These are phyloP conservation scores for human DNA, from an alignment of 2,113 vertebrate genomes.

Conservation along the genomic window DNA sequence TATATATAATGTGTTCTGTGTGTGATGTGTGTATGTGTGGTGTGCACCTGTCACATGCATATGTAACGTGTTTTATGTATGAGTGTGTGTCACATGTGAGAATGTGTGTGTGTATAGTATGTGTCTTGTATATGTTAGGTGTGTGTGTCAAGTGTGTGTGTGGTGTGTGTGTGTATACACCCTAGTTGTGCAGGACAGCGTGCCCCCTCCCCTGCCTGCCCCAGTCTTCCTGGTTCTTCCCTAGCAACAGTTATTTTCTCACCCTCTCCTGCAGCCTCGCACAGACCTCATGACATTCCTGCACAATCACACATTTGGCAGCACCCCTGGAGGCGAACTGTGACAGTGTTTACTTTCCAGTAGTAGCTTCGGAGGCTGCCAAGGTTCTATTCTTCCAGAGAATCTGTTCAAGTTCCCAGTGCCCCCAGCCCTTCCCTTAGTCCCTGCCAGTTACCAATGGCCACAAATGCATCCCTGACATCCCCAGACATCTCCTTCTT, in stretches of 20 bases:
- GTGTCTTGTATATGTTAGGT: neutral
- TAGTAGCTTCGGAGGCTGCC: neutral
- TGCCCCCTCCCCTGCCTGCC: neutral
- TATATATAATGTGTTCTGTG: neutral
- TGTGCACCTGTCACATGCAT: no score
- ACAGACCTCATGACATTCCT: neutral
- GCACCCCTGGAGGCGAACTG: neutral
- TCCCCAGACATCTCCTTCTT: conserved; percentile 97
- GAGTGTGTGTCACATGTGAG: neutral
- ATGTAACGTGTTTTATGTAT: no score
- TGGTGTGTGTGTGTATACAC: accelerated
- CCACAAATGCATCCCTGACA: conserved; percentile 90
- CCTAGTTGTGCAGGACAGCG: neutral
- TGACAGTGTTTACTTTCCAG: neutral
- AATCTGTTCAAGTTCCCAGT: neutral
- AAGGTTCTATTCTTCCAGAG: neutral
- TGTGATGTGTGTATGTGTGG: neutral
- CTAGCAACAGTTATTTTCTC: neutral
- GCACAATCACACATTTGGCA: neutral
- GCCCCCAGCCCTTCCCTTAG: neutral
- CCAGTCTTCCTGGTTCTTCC: neutral
- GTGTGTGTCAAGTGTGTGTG: neutral
- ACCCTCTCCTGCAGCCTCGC: neutral
- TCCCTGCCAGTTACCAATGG: conserved; percentile 88
- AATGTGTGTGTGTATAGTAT: no score